phyloP scores from a whole-genome alignment of 1,140 invertebrate genomes.

The Neodiprion fabricii region DNA sequence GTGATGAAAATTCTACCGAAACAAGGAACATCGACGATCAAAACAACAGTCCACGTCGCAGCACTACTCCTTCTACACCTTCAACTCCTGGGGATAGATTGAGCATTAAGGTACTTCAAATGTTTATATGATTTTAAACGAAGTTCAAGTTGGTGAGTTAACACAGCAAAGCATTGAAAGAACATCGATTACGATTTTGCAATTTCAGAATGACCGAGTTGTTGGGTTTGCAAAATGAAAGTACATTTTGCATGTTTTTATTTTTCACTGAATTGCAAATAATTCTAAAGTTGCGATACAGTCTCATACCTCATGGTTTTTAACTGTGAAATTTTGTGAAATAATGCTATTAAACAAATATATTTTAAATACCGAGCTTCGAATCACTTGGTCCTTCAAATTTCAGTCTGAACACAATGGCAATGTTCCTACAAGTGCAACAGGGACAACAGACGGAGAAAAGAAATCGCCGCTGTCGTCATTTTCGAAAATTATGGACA shows the following conservation, averaged over 20 bases:
- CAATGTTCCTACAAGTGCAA: constrained; percentile 47
- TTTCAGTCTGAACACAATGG: constrained; percentile 59
- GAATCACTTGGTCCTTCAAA: constrained; percentile 11
- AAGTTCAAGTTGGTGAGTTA: not conserved
- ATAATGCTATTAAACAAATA: not conserved
- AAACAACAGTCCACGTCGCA: constrained; percentile 59
- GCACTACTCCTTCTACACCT: constrained; percentile 55
- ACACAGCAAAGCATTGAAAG: too few relatives aligned
- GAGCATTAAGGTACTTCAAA: constrained; percentile 49
- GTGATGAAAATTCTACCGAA: constrained; percentile 54
- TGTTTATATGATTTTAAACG: not conserved
- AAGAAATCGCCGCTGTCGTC: constrained; percentile 70
- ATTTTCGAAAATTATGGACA: constrained; percentile 73
- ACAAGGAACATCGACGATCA: constrained; percentile 54
- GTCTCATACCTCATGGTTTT: too few relatives aligned
- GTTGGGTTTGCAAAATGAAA: too few relatives aligned
- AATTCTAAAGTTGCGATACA: too few relatives aligned
- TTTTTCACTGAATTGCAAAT: not conserved
- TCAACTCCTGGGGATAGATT: constrained; percentile 55
- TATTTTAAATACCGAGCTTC: not conserved
- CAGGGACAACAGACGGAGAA: constrained; percentile 50
- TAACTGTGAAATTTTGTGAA: too few relatives aligned
- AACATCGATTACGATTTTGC: too few relatives aligned
- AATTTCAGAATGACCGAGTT: too few relatives aligned
- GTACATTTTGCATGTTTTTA: not conserved